Base-by-base conservation (phyloP, 2,797 vertebrate genomes). In the Poeciliopsis turneri region DNA sequence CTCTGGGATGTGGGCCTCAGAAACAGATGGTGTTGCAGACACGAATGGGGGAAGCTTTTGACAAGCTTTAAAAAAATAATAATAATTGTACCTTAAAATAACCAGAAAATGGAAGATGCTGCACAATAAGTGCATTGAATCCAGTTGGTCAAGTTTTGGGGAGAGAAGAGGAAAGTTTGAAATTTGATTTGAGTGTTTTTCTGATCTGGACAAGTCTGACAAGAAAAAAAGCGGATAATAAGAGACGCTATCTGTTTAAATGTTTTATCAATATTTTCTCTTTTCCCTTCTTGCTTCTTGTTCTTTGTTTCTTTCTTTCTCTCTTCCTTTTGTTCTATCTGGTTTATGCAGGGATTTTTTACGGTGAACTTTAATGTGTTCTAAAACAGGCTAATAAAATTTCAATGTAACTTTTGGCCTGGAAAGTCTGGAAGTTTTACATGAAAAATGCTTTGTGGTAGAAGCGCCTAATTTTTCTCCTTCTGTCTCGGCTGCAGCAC, bases 11-110 rank as follows among this genome's bases (percentile, higher is more conserved):
- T 83, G 91, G 90, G 90, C 82, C 91, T 88, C 89, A 81, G 93
- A 94, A 93, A 93, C 95, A 96, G 95, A 96, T 95, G 94, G 95
- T 84, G 89, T 90, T 92, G 90, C 93, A 95, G 94, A 94, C 90
- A 93, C 90, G 92, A 75, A 84, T 85, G 92, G 86, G 91, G 86
- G 86, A 84, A 78, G 79, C 76, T 81, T 86, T 86, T 82, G 76
- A 77, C 70, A 86, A 82, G 86, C 78, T 78, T 75, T 68, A 59
- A 80, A 78, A 1, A 3, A 23, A 3, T 7, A 49, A 85, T 80
- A 77, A 72, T 78, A 46, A 75, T 79, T 69, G n/a, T 79, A 55
- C 72, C 72, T 79, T 74, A 47, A 89, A 84, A 84, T 86, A 78
- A 75, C 74, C 75, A 76, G 49, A 83, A 78, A 82, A 47, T 15